Evolutionary conservation across 2,113 vertebrate genomes (phyloP), one percentile per base, ranked within the genome.

Genomic region (Tor tambroides): DNA sequence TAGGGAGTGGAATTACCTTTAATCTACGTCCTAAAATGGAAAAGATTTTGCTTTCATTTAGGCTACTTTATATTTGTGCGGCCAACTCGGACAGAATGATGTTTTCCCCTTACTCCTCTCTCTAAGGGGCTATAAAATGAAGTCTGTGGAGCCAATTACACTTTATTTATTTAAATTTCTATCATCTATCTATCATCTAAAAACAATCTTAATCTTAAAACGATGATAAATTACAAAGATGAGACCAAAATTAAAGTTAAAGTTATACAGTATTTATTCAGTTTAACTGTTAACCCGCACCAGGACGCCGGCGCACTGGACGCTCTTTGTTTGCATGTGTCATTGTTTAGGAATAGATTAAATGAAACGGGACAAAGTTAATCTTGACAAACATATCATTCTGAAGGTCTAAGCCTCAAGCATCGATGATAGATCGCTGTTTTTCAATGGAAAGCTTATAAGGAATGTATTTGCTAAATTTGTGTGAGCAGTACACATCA

Each of bases 1-100:
- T 51, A 23, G 28, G 81, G 26, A 71, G 81, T 15, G 43, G 43
- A 71, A 71, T 83, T 83, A 83, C 65, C 43, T 69, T 67, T 69
- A 83, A 81, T 65, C 12, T 65, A 28, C n/a, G 7, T 65, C n/a
- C 23, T 43, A 65, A 81, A 43, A 71, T 32, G 28, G 7, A n/a
- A 35, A 2, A 46, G 3, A 71, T 35, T 71, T 46, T 71, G 28
- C 51, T 83, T 83, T 83, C 28, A 83, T 83, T 83, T 32, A 54
- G 21, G 19, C 10, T 35, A n/a, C 19, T 71, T 83, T 54, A 51
- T 30, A 30, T 51, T n/a, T 46, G 17, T 51, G 28, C 3, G 19
- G 77, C 43, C 19, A 61, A 49, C 15, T 30, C 41, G 11, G 35
- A 65, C 61, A 56, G 32, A 38, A 72, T 38, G 0, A 38, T 23